Evolutionary conservation across 1,140 invertebrate species (phyloP).

Genomic region (Aphelenchoides fujianensis): DNA sequence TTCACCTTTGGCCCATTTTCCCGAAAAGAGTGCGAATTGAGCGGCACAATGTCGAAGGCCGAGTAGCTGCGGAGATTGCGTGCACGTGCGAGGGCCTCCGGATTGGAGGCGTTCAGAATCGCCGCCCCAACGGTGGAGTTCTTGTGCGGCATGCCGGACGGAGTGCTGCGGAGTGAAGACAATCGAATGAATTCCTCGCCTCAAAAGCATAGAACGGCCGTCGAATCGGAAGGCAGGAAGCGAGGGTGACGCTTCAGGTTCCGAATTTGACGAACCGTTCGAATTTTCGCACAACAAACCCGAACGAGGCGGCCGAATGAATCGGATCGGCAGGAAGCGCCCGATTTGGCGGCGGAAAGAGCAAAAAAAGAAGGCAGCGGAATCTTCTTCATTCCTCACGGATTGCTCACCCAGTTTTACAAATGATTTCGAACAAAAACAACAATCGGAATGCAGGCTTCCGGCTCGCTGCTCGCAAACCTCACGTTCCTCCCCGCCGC

Average conservation of each 20-base stretch:
- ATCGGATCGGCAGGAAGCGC: not conserved
- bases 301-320: not conserved
- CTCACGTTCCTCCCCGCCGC: not conserved
- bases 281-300: not conserved
- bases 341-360: not conserved
- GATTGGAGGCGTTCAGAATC: not conserved
- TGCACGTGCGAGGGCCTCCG: not conserved
- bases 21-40: not conserved
- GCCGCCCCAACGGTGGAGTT: not conserved
- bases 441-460: constrained; percentile 1
- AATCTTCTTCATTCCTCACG: not conserved
- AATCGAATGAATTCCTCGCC: not conserved
- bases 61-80: not conserved
- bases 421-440: not conserved
- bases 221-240: no score
- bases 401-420: not conserved
- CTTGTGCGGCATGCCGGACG: not conserved
- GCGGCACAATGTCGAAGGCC: not conserved
- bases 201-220: not conserved
- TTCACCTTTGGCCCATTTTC: not conserved
- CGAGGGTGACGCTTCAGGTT: not conserved
- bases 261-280: not conserved
- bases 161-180: not conserved
- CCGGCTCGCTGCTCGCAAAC: not conserved
- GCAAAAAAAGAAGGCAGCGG: no score